Evolutionary conservation across 2,888 invertebrate species (phyloP).

Genomic region (Lasius platythorax): DNA sequence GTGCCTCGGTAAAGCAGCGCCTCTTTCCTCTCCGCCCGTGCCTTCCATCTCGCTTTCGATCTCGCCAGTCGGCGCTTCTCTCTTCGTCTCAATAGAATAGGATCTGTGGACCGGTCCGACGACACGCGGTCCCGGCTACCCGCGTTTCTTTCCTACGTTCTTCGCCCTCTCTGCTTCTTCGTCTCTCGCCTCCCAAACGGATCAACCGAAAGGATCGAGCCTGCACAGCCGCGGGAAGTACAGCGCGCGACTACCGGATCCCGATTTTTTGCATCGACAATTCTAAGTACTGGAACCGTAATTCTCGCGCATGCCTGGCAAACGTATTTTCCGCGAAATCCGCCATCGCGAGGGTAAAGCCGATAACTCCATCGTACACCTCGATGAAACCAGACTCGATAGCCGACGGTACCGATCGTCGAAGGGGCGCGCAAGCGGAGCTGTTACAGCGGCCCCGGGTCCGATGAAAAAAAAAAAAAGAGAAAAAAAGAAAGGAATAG

Average conservation of each 20-base stretch:
- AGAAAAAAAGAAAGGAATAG: constrained; percentile 60
- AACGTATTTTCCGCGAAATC: constrained; percentile 33
- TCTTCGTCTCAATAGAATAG: constrained; percentile 64
- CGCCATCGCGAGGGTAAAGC: background rate
- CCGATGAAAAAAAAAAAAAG: constrained; percentile 52
- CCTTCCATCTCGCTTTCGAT: constrained; percentile 38
- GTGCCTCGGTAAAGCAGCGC: constrained; percentile 32
- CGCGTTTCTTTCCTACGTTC: constrained; percentile 47
- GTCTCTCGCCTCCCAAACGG: constrained; percentile 1
- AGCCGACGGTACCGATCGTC: constrained; percentile 59
- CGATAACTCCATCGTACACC: constrained; percentile 3
- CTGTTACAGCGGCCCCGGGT: constrained; percentile 20
- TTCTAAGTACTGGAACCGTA: background rate
- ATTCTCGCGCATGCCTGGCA: background rate
- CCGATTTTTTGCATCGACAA: background rate
- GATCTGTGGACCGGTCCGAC: constrained; percentile 52
- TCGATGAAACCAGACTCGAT: constrained; percentile 9
- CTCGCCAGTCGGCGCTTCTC: constrained; percentile 42
- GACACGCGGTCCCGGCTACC: constrained; percentile 49
- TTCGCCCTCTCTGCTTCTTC: constrained; percentile 19
- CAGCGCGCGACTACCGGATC: constrained; percentile 15
- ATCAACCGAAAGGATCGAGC: constrained; percentile 40
- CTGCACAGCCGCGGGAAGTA: background rate
- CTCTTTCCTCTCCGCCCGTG: constrained; percentile 9
- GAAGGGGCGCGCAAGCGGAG: constrained; percentile 54